Evolutionary conservation across 2,888 invertebrate genomes (phyloP), one percentile per base, ranked within the genome.

Genomic region (Drosophila atripex): DNA sequence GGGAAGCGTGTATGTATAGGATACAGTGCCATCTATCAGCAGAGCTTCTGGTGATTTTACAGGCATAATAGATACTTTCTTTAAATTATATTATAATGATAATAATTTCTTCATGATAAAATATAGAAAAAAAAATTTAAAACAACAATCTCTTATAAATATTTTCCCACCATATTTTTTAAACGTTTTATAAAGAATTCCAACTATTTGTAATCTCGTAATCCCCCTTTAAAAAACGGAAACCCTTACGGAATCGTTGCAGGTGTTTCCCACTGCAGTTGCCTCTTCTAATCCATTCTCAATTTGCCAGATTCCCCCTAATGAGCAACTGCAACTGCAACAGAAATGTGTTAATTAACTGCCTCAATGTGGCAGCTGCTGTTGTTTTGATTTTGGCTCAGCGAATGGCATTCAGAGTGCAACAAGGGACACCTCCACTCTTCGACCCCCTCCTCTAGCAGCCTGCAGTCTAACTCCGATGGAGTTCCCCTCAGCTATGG

Each of bases 271-370:
- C 38, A 41, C 39, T 39, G 16, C 28, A 7, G 16, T 14, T 14
- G 25, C 47, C 9, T 14, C 45, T 38, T 16, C 23, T 64, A 51
- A 25, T 46, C 30, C 60, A 25, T 30, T 45, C 16, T 18, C 63
- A 60, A 63, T 60, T 60, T 60, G 23, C 61, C 51, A 51, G 63
- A 64, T 60, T 60, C 46, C 63, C 63, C 46, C 51, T 51, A 64
- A 64, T 39, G 51, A 64, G 45, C 61, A n/a, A 18, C 51, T 46
- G 50, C 60, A 18, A n/a, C n/a, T 35, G 35, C 35, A 35, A 35
- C 25, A 35, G 64, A 70, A 76, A 78, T 49, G 78, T 78, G 85
- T 64, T 84, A 80, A 84, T 84, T 73, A 80, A 51, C 55, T 45
- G 49, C 28, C 49, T 68, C 65, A 84, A 78, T 80, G 80, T 80